Evolutionary conservation across 2,113 vertebrate species (phyloP), one percentile per base, ranked within the genome.

Genomic region (Leucosticte australis): DNA sequence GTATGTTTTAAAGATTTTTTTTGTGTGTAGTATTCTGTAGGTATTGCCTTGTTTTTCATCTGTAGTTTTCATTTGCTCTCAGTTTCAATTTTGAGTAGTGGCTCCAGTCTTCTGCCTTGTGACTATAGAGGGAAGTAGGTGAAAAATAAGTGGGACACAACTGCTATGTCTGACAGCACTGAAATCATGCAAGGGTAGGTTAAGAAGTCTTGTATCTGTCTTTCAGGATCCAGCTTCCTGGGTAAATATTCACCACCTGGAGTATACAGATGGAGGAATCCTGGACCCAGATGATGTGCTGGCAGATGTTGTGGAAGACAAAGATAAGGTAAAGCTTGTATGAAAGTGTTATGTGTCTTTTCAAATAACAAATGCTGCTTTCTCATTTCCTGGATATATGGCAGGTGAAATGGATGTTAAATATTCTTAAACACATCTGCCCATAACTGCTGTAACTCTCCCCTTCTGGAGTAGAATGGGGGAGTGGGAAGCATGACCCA

Each of bases 201-300:
- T 93, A 77, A 90, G 31, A 69, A 76, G 27, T 56, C 89, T 87
- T 42, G 68, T 76, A 60, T 59, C 22, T 95, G 10, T 94, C 21
- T 81, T 90, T 11, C 46, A 99, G 99, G 99, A 99, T 97, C 98
- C 99, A 80, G 85, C 98, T 86, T 99, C 99, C 86, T 98, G 98
- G 97, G 98, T 99, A 65, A 99, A 98, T 94, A 99, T 99, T 74
- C 99, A 99, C 86, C 99, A 99, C 90, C 98, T 99, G 90, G 99
- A 99, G 83, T 99, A 99, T 89, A 99, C 98, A 91, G 99, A 99
- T 87, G 99, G 99, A 84, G 99, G 99, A 46, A 99, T 99, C 91
- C 96, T 99, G 96, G 99, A 99, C 97, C 99, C 99, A n/a, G 99
- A 99, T 97, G 99, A 99, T 76, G 95, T 98, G 42, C 98, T 99